Percentiles rank a stretch among this genome's conserved stretches.
Evolutionary conservation across 2,113 vertebrate genomes (phyloP).

Genomic region (Actenoides lindsayi): DNA sequence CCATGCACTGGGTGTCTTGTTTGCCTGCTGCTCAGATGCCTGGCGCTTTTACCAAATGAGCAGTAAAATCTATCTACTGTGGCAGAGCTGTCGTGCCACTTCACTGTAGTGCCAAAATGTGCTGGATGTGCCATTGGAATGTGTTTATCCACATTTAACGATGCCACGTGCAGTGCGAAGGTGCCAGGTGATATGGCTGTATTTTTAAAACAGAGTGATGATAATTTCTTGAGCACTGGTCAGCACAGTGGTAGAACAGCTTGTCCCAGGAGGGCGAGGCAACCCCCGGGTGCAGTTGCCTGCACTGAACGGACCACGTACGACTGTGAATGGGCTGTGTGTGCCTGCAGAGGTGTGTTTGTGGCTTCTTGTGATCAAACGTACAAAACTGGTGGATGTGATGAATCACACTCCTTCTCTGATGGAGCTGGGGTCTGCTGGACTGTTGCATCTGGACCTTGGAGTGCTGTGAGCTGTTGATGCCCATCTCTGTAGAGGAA

Average conservation of each 20-base stretch:
- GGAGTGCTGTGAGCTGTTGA: not conserved
- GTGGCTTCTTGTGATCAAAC: no score
- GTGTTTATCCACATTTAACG: not conserved
- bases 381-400: accelerated
- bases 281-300: not conserved
- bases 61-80: not conserved
- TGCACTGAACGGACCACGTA: accelerated
- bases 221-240: not conserved
- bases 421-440: not conserved
- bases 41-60: not conserved
- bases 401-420: not conserved
- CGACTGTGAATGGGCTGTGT: accelerated
- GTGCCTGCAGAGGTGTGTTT: not conserved
- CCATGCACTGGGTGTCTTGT: no score
- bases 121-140: not conserved
- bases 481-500: accelerated
- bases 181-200: no score
- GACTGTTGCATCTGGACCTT: accelerated
- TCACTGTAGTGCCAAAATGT: not conserved
- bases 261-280: not conserved
- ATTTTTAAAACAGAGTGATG: not conserved
- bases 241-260: not conserved
- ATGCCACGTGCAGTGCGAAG: accelerated
- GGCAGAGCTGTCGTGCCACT: not conserved
- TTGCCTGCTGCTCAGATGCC: not conserved